These are phyloP conservation scores for Taurulus bubalis DNA, from an alignment of 2,113 vertebrate genomes.

Conservation along the genomic window DNA sequence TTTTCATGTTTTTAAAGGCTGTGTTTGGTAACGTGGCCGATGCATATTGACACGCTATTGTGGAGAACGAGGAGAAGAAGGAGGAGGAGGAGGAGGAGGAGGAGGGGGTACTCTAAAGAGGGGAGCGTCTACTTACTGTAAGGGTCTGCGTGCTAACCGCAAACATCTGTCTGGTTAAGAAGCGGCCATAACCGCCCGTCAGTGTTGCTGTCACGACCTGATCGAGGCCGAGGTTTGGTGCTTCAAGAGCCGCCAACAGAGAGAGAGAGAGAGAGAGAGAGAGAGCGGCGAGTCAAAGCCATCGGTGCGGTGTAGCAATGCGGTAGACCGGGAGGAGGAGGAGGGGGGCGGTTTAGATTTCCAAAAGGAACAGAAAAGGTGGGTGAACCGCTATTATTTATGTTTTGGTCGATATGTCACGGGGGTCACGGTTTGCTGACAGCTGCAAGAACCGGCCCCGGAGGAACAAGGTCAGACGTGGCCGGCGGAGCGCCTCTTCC, in stretches of 20 bases:
- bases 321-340: slow-evolving; percentile 46
- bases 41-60: background rate
- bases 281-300: background rate
- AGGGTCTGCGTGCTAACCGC: too few species aligned
- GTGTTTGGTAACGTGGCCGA: background rate
- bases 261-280: background rate
- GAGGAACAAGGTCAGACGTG: slow-evolving; percentile 72
- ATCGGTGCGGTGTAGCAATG: slow-evolving; percentile 65
- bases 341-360: slow-evolving; percentile 53
- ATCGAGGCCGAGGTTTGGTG: background rate
- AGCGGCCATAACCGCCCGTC: background rate
- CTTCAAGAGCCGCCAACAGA: background rate
- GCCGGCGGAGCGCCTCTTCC: slow-evolving; percentile 23
- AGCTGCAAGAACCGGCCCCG: slow-evolving; percentile 55
- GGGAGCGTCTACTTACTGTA: background rate
- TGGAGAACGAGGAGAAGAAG: background rate
- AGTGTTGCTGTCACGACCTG: slow-evolving; percentile 40
- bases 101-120: too few species aligned
- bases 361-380: slow-evolving; percentile 26
- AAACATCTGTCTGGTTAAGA: background rate
- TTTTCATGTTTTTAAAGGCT: background rate
- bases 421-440: slow-evolving; percentile 72
- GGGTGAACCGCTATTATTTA: slow-evolving; percentile 68
- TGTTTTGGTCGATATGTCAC: slow-evolving; percentile 72
- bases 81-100: too few species aligned